Percentiles rank a stretch among this genome's conserved stretches.
phyloP scores from a whole-genome alignment of 2,797 vertebrate species.

The Todus mexicanus region DNA sequence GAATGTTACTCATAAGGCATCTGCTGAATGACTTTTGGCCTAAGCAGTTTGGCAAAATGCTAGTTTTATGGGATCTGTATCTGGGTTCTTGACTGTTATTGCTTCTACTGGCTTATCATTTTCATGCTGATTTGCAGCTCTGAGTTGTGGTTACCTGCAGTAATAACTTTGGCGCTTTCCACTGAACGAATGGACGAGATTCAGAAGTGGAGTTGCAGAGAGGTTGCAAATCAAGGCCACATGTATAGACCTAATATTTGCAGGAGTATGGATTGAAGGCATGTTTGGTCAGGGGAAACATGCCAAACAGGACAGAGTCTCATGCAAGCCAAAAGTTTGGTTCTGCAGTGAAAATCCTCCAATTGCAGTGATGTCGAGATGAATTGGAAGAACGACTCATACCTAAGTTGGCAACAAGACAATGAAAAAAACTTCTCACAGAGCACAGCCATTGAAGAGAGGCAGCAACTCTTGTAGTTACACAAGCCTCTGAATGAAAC shows the following conservation, averaged over 20 bases:
- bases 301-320: background rate
- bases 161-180: constrained; percentile 33
- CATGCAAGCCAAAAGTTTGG: background rate
- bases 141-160: constrained; percentile 47
- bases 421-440: background rate
- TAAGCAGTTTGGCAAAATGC: background rate
- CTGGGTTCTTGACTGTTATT: constrained; percentile 3
- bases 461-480: background rate
- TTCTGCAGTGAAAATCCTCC: background rate
- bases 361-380: background rate
- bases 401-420: background rate
- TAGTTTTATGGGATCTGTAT: constrained; percentile 4
- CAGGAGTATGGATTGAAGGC: background rate
- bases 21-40: constrained; percentile 51
- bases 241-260: constrained; percentile 5
- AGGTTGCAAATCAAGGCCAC: constrained; percentile 47
- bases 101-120: background rate
- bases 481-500: background rate
- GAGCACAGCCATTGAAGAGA: background rate
- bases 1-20: constrained; percentile 19
- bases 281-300: background rate
- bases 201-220: constrained; percentile 17
- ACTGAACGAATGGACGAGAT: constrained; percentile 22
- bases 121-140: constrained; percentile 31
- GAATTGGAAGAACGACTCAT: background rate